Percentiles rank a stretch among this genome's conserved stretches.
These are phyloP conservation scores for Lacanobia wlatinum DNA, from an alignment of 2,888 invertebrate genomes.

Conservation along the genomic window DNA sequence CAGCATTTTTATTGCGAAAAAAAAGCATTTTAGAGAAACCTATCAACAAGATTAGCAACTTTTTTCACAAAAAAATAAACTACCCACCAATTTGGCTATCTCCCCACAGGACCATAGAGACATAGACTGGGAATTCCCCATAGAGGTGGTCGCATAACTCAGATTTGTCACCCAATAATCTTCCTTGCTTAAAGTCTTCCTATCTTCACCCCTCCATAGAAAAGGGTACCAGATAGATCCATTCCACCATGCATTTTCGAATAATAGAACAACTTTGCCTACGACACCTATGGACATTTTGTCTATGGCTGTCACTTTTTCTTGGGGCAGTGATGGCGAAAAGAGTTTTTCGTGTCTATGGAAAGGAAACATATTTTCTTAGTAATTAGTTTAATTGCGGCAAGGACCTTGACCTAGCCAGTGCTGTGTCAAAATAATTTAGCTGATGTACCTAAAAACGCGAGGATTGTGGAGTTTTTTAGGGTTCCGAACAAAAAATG, in stretches of 20 bases:
- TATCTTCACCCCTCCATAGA: conserved; percentile 73
- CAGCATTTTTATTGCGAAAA: too few relatives aligned
- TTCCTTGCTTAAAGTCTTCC: conserved; percentile 49
- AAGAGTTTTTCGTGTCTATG: conserved; percentile 88
- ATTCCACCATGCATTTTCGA: conserved; percentile 92
- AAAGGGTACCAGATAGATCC: conserved; percentile 66
- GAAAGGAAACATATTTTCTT: not conserved
- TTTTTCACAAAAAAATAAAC: not conserved
- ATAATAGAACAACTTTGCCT: conserved; percentile 93
- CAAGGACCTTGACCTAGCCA: too few relatives aligned
- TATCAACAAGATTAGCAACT: too few relatives aligned
- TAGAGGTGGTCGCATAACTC: conserved; percentile 65
- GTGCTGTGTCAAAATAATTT: too few relatives aligned
- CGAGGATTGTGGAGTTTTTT: too few relatives aligned
- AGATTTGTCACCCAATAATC: conserved; percentile 72
- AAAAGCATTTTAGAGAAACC: too few relatives aligned
- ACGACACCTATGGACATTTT: conserved; percentile 92
- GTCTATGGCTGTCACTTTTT: conserved; percentile 90
- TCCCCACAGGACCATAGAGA: conserved; percentile 71
- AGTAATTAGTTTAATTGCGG: too few relatives aligned
- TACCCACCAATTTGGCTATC: conserved; percentile 38
- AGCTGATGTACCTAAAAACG: too few relatives aligned
- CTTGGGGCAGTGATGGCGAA: conserved; percentile 88
- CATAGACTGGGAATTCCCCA: conserved; percentile 67
- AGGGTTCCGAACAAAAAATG: too few relatives aligned